phyloP scores from a whole-genome alignment of 2,113 vertebrate species.

The Lycaon pictus region DNA sequence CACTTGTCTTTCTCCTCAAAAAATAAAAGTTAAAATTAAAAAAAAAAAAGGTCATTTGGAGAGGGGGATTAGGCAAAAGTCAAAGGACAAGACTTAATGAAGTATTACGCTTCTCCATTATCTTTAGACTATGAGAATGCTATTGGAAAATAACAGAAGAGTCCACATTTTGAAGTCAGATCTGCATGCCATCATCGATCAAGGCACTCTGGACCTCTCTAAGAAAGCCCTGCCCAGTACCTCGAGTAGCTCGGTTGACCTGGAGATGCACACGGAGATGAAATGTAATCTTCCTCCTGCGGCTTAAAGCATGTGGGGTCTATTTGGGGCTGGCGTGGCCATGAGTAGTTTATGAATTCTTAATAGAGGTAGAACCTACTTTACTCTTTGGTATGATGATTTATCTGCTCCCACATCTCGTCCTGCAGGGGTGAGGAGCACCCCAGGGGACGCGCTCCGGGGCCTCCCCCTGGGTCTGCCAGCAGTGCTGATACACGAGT shows the following conservation, averaged over 20 bases:
- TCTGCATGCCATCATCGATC: slow-evolving; percentile 75
- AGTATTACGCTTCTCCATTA: not conserved
- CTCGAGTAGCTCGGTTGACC: not conserved
- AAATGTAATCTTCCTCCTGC: slow-evolving; percentile 83
- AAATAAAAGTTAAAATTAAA: not conserved
- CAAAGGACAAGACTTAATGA: slow-evolving; percentile 31
- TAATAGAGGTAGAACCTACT: rapidly evolving
- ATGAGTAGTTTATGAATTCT: not conserved
- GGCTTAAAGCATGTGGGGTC: not conserved
- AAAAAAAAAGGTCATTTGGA: not conserved
- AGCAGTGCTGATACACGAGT: not conserved
- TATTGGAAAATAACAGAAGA: slow-evolving; percentile 80
- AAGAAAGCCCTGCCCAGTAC: slow-evolving; percentile 57
- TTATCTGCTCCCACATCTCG: not conserved
- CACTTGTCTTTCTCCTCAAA: not conserved
- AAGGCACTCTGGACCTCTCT: slow-evolving; percentile 73
- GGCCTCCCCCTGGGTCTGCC: not conserved
- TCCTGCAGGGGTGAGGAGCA: not conserved
- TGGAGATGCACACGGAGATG: slow-evolving; percentile 72
- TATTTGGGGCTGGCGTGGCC: not conserved
- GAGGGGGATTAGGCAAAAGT: too few relatives aligned
- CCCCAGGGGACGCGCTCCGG: too few relatives aligned
- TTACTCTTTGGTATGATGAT: not conserved
- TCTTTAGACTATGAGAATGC: slow-evolving; percentile 80
- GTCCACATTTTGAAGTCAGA: slow-evolving; percentile 79